Percentiles rank a stretch among this genome's conserved stretches.
Conservation (phyloP, 2,113 vertebrate genomes). For the Strigops habroptila region DNA sequence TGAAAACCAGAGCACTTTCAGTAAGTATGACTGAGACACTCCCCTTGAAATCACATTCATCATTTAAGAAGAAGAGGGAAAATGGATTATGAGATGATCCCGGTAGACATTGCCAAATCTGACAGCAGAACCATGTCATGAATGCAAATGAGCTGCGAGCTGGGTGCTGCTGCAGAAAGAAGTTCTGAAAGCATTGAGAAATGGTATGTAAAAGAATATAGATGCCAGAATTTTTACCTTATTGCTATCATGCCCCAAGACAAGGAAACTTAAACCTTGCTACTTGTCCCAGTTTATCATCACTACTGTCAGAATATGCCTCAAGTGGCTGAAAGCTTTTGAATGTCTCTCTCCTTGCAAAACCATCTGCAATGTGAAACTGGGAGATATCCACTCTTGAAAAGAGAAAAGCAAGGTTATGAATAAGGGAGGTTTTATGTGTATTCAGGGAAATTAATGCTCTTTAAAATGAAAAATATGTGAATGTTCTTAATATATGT, state of each 20-base stretch:
- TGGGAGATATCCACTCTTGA: neutral
- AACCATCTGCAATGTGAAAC: neutral
- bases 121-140: neutral
- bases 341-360: neutral
- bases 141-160: neutral
- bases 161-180: neutral
- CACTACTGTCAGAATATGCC: neutral
- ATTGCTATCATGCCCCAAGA: neutral
- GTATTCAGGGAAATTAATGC: neutral
- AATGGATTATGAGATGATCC: neutral
- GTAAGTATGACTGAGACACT: neutral
- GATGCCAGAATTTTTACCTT: neutral
- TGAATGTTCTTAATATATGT: neutral
- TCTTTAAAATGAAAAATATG: neutral
- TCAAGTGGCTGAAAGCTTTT: neutral
- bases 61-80: neutral
- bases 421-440: rapidly evolving
- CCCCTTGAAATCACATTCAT: neutral
- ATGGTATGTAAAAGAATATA: neutral
- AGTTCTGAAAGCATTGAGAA: neutral
- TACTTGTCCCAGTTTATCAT: neutral
- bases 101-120: neutral
- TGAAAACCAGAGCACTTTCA: neutral
- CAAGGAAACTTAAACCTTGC: neutral
- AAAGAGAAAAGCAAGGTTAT: neutral